Conservation (phyloP, 1,140 invertebrate species). For the Ips nitidus region DNA sequence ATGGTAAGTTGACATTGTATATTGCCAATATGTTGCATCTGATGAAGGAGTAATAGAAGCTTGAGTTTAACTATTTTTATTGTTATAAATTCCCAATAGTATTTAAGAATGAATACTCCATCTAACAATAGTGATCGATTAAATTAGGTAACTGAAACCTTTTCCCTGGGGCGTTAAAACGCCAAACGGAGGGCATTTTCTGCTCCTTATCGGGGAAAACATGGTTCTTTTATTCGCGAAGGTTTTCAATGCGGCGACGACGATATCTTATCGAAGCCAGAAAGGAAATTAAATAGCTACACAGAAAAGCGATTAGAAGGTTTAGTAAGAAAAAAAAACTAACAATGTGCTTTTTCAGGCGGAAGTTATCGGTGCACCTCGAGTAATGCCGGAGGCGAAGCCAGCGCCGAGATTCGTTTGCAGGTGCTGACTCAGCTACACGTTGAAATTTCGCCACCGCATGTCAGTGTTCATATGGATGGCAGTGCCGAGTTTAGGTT, state of each 20-base stretch:
- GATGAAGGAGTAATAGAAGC: neutral
- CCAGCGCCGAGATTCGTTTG: constrained; percentile 67
- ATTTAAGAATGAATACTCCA: too few species aligned
- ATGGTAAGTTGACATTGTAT: constrained; percentile 52
- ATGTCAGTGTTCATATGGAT: constrained; percentile 75
- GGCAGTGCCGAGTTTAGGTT: constrained; percentile 70
- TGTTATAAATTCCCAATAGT: too few species aligned
- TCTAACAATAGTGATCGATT: too few species aligned
- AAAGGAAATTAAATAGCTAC: neutral
- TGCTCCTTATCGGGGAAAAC: neutral
- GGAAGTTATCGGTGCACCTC: constrained; percentile 70
- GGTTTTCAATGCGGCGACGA: neutral
- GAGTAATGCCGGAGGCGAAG: constrained; percentile 69
- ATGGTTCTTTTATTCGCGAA: constrained; percentile 6
- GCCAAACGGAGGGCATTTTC: neutral
- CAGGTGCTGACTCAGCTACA: constrained; percentile 68
- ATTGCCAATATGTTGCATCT: neutral
- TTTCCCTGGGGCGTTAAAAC: neutral
- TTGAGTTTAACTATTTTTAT: neutral
- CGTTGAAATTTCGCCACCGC: constrained; percentile 68
- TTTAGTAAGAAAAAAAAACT: too few species aligned
- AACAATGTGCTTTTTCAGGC: constrained; percentile 28
- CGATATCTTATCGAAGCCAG: neutral
- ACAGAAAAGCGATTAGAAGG: neutral
- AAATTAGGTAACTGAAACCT: too few species aligned